Base-by-base conservation (phyloP, 2,113 vertebrate genomes). In the Myotis lucifugus region DNA sequence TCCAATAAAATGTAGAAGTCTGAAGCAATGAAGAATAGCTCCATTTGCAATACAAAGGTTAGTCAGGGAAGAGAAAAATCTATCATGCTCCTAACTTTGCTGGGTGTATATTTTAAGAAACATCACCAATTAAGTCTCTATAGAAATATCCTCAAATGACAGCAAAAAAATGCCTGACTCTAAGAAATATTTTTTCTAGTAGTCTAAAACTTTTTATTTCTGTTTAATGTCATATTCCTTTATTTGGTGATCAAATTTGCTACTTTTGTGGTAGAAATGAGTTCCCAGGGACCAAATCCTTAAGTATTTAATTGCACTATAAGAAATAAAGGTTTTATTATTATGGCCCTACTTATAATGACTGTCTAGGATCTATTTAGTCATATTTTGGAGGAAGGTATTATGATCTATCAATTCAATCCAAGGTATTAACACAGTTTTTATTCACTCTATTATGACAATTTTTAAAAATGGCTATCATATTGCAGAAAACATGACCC, bases 301-400 rank as follows among this genome's bases (percentile, higher is more conserved):
- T 17, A 86, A 85, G 2, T 34, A 69, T 40, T n/a, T 61, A 34
- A 84, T 32, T 40, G 8, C 1, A 15, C 6, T 29, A 11, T 77
- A 59, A 72, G 48, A 86, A 92, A 72, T 86, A 84, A 90, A 66
- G 29, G 7, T 52, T 89, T 87, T 56, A 29, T 61, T 95, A 83
- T 42, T 77, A 52, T 83, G 32, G 14, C 1, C 29, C 74, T 69
- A 81, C 5, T 70, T 76, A n/a, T 25, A 79, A 79, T n/a, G 25
- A 69, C 18, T 77, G 9, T 79, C 17, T 3, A 66, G 12, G 7
- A 89, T 66, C 32, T 85, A 81, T n/a, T 69, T 40, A 90, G 46
- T 72, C 27, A 27, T 50, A 67, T 72, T 92, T 92, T 11, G 23
- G 8, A 14, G 37, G 42, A 72, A 85, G 23, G 6, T 67, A 34